A percentile compares a stretch with the other conserved stretches of the same genome.
These are phyloP conservation scores for Sebastiscus tertius DNA, from an alignment of 2,797 vertebrate genomes.

Conservation along the genomic window DNA sequence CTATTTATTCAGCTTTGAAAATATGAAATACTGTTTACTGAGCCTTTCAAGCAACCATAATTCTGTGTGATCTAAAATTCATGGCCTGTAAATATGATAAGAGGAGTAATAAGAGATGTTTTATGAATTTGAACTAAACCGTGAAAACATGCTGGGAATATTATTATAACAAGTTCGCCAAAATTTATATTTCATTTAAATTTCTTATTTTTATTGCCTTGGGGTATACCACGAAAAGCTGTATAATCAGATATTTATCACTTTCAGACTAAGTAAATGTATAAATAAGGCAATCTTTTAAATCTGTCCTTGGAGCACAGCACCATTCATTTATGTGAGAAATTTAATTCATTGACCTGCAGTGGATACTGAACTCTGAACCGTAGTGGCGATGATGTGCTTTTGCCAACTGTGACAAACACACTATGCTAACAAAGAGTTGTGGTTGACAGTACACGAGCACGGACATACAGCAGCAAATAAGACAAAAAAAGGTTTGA, in stretches of 20 bases:
- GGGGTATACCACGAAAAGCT: not conserved
- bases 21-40: not conserved
- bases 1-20: not conserved
- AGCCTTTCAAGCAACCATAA: not conserved
- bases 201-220: not conserved
- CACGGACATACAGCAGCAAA: not conserved
- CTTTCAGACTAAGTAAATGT: not conserved
- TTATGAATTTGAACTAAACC: not conserved
- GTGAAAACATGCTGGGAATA: not conserved
- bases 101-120: not conserved
- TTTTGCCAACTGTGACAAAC: not conserved
- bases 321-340: not conserved
- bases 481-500: not conserved
- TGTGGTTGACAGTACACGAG: not conserved
- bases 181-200: not conserved
- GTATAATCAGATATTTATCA: not conserved
- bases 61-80: not conserved
- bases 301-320: not conserved
- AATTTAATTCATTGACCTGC: not conserved
- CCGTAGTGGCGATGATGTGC: not conserved
- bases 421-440: not conserved
- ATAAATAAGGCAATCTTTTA: not conserved
- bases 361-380: not conserved
- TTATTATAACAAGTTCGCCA: not conserved
- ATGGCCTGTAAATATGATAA: not conserved